Percentiles rank a stretch among this genome's conserved stretches.
phyloP scores from a whole-genome alignment of 2,113 vertebrate species.

The Ictidomys tridecemlineatus region DNA sequence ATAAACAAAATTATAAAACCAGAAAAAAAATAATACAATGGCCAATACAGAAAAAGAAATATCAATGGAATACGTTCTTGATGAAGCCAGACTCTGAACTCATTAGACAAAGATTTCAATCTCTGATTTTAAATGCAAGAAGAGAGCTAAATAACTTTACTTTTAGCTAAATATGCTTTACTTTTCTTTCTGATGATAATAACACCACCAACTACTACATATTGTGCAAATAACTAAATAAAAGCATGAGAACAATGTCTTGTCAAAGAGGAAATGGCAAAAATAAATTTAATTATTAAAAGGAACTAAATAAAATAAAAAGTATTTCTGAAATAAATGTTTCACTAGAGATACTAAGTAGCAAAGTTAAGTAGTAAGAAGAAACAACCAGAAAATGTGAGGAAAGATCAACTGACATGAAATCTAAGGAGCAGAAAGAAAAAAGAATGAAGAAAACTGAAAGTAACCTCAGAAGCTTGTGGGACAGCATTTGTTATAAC shows the following conservation, averaged over 20 bases:
- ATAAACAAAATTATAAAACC: neutral
- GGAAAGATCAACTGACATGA: neutral
- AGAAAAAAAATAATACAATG: neutral
- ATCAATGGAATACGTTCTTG: neutral
- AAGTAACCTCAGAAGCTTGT: neutral
- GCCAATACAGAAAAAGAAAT: neutral
- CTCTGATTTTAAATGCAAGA: neutral
- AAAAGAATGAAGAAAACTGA: neutral
- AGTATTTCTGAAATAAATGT: neutral
- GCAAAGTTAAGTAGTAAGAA: neutral
- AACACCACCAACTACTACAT: too few relatives aligned
- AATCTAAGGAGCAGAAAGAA: neutral
- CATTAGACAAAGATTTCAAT: neutral
- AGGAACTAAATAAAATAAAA: neutral
- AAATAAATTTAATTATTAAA: neutral
- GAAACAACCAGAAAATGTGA: neutral
- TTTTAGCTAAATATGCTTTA: too few relatives aligned
- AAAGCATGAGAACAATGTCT: neutral
- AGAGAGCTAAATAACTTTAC: neutral
- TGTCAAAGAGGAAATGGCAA: neutral
- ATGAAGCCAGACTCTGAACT: neutral
- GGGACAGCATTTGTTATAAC: too few relatives aligned
- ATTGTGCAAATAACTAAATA: neutral
- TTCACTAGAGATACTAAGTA: neutral
- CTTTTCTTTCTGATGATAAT: too few relatives aligned